Base-by-base conservation (phyloP, 2,113 vertebrate species). In the Actenoides lindsayi region DNA sequence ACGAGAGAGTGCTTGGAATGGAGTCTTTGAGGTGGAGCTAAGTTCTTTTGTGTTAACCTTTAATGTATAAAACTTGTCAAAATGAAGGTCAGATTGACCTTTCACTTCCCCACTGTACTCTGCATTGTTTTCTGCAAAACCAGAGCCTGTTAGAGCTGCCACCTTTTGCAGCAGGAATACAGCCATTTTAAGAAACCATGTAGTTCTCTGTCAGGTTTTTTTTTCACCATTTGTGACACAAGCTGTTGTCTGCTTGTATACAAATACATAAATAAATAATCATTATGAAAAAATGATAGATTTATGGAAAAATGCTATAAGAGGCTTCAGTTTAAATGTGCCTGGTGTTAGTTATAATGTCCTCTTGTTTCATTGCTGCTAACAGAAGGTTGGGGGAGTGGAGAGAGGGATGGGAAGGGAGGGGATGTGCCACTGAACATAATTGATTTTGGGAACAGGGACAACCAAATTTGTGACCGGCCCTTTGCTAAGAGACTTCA, bases 1-100 rank as follows among this genome's bases (percentile, higher is more conserved):
- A 70, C 27, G 67, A 73, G 27, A 54, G 28, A 25, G 25, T 39
- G 33, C 37, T 64, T 39, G 20, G 87, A 54, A 89, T 67, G 48
- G 12, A 16, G 20, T 46, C 37, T 71, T 81, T 48, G 39, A 87
- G 69, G 51, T 0, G 2, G 54, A 83, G 37, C 35, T 60, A 65
- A 39, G 37, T 48, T 83, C 39, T 85, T 93, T 56, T 63, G 37
- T 89, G 39, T 75, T 93, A 92, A 89, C 71, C 46, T 93, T 96
- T 93, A 71, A 64, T 64, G 56, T 90, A 62, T 71, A 86, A 95
- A 95, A 46, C 39, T 69, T 92, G 73, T 81, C 80, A 71, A 83
- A 94, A 24, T 62, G 76, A 90, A 76, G 60, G 80, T 96, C 83
- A 84, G 30, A 60, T 20, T 94, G 88, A 92, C 89, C 88, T 90